Conservation (phyloP, 2,113 vertebrate genomes). For the Calyptommatus sinebrachiatus region DNA sequence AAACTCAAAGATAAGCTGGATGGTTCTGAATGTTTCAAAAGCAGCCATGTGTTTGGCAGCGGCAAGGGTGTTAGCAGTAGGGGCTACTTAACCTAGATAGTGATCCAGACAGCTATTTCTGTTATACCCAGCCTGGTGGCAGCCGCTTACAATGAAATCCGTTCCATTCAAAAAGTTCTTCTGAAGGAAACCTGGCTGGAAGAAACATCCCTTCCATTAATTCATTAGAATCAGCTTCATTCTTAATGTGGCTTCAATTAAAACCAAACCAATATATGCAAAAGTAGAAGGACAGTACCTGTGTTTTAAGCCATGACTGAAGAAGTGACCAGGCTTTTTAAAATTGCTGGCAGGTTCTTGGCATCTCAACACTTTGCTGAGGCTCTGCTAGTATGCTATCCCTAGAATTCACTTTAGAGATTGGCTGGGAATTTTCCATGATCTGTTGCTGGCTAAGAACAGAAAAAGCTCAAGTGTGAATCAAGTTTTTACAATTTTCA, state of each 20-base stretch:
- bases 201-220: constrained; percentile 4
- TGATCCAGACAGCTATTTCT: constrained; percentile 51
- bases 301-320: no score
- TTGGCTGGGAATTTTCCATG: no score
- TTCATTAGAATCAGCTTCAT: constrained; percentile 15
- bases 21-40: constrained; percentile 45
- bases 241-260: background rate
- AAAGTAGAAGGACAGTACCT: background rate
- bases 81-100: constrained; percentile 37
- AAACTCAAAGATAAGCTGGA: constrained; percentile 40
- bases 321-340: no score
- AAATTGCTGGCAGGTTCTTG: no score
- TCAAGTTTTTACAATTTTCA: background rate
- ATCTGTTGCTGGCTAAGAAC: no score
- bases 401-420: no score
- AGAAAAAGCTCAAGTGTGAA: background rate
- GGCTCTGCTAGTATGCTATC: no score
- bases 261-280: background rate
- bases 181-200: constrained; percentile 20
- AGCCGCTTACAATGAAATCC: constrained; percentile 30
- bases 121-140: constrained; percentile 39
- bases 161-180: constrained; percentile 32
- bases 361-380: no score
- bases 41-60: constrained; percentile 30
- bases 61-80: constrained; percentile 40